A percentile compares a stretch with the other conserved stretches of the same genome.
Conservation (phyloP, 2,797 vertebrate species). For the Urosaurus nigricauda region DNA sequence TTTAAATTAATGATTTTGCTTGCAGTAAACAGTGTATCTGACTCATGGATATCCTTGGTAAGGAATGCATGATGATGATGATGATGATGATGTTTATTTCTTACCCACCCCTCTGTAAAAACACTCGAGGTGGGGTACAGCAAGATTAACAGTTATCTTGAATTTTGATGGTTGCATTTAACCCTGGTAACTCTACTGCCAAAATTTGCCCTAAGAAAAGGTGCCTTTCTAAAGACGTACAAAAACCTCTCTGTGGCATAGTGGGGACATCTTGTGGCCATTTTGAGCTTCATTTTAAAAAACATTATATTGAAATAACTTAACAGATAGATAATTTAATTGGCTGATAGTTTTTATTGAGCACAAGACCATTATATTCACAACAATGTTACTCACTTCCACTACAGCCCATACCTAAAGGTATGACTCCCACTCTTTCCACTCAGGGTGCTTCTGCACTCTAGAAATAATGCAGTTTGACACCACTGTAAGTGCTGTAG, state of each 20-base stretch:
- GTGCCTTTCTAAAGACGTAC: background rate
- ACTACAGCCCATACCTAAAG: too few species aligned
- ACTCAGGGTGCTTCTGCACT: too few species aligned
- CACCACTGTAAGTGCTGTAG: too few species aligned
- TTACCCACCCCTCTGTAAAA: too few species aligned
- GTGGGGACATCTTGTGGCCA: conserved; percentile 26
- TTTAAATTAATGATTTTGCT: background rate
- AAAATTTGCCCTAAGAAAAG: background rate
- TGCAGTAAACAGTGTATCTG: background rate
- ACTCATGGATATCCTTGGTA: background rate
- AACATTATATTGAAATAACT: background rate
- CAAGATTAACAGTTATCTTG: too few species aligned
- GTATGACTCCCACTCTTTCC: too few species aligned
- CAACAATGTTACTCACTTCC: too few species aligned
- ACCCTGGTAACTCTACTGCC: background rate
- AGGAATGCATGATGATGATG: too few species aligned
- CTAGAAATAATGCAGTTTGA: too few species aligned
- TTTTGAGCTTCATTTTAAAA: conserved; percentile 1
- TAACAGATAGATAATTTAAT: background rate
- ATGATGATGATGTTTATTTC: too few species aligned
- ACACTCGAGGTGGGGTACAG: too few species aligned
- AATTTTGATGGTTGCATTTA: background rate
- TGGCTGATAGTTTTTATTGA: background rate
- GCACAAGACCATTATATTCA: too few species aligned
- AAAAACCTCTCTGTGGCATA: background rate